A percentile compares a stretch with the other conserved stretches of the same genome.
These are phyloP conservation scores for Drosophila oshimai DNA, from an alignment of 1,140 invertebrate species.

Conservation along the genomic window DNA sequence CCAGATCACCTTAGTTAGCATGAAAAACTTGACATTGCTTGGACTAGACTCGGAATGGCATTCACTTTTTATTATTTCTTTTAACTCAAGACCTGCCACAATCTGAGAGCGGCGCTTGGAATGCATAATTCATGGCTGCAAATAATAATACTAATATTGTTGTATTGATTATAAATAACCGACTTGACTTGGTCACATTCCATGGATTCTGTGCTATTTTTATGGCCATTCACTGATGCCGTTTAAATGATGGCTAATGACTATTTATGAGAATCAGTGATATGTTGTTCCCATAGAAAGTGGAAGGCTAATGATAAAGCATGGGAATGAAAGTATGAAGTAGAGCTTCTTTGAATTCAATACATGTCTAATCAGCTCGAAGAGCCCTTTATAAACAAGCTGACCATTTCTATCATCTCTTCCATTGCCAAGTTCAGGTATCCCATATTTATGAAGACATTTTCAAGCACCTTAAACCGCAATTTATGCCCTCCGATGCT, in stretches of 20 bases:
- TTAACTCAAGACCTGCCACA: slow-evolving; percentile 20
- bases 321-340: background rate
- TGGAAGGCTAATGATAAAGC: slow-evolving; percentile 12
- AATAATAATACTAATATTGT: slow-evolving; percentile 31
- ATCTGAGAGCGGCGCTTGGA: slow-evolving; percentile 39
- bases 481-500: slow-evolving; percentile 59
- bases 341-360: background rate
- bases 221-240: slow-evolving; percentile 17
- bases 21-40: slow-evolving; percentile 73
- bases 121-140: slow-evolving; percentile 52
- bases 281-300: slow-evolving; percentile 14
- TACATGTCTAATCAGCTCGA: too few relatives aligned
- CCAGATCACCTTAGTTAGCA: slow-evolving; percentile 20
- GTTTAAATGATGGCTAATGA: slow-evolving; percentile 12
- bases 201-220: slow-evolving; percentile 27
- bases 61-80: slow-evolving; percentile 62
- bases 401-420: background rate
- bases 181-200: slow-evolving; percentile 31
- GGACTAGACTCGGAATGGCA: slow-evolving; percentile 53
- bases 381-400: background rate
- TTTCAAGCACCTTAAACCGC: slow-evolving; percentile 44
- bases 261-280: slow-evolving; percentile 21
- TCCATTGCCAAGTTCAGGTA: slow-evolving; percentile 13
- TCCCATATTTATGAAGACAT: slow-evolving; percentile 61
- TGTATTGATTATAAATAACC: slow-evolving; percentile 38